These are phyloP conservation scores for Tuta absoluta DNA, from an alignment of 2,888 invertebrate species.

Conservation along the genomic window DNA sequence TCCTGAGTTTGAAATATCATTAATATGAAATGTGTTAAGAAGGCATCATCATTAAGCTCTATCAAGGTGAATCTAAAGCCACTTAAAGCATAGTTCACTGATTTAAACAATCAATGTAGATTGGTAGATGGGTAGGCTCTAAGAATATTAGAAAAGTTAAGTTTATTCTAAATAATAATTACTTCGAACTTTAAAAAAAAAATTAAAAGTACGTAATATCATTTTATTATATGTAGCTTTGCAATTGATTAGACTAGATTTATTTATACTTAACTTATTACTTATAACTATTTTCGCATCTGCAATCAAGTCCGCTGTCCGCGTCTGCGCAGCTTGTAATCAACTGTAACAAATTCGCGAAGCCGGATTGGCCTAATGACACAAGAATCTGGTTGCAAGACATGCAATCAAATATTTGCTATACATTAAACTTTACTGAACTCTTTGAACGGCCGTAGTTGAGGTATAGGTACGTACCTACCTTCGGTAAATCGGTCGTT, in stretches of 20 bases:
- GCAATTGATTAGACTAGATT: constrained; percentile 3
- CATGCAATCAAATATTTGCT: constrained; percentile 14
- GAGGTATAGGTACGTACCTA: not conserved
- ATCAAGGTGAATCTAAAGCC: too few species aligned
- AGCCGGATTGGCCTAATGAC: not conserved
- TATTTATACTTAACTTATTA: not conserved
- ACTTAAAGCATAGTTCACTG: too few species aligned
- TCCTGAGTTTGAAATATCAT: too few species aligned
- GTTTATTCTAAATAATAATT: too few species aligned
- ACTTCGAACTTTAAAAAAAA: too few species aligned
- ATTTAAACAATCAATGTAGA: too few species aligned
- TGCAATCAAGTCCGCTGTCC: not conserved
- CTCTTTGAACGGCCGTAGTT: not conserved
- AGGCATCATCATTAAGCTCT: too few species aligned
- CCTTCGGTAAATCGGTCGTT: not conserved
- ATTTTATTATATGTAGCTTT: not conserved
- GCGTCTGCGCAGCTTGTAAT: constrained; percentile 2
- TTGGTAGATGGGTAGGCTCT: too few species aligned
- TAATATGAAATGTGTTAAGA: too few species aligned
- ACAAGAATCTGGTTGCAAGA: constrained; percentile 13
- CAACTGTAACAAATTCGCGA: constrained; percentile 7
- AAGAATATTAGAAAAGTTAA: too few species aligned
- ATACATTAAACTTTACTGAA: constrained; percentile 9
- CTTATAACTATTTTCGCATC: not conserved
- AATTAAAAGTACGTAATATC: too few species aligned